Evolutionary conservation across 2,888 invertebrate genomes (phyloP), one percentile per base, ranked within the genome.

Genomic region (Cheilosia scutellata): DNA sequence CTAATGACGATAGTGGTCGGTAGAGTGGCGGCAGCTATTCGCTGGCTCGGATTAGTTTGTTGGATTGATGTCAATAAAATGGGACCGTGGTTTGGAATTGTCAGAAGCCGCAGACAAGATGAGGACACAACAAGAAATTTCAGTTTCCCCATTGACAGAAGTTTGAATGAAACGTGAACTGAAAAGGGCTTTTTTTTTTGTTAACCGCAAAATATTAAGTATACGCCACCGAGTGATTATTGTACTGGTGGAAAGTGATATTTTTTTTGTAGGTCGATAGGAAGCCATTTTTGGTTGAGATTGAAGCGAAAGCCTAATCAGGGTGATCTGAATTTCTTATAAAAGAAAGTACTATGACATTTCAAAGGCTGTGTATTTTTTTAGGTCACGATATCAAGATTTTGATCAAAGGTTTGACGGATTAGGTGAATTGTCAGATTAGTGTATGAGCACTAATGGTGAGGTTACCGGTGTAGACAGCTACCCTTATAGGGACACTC

Each of bases 11-110:
- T 71, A 70, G 65, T 62, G 79, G 60, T 60, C 49, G n/a, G 20
- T 27, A 9, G 11, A 25, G 53, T 47, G 74, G 47, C 27, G 44
- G 74, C 25, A 33, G 31, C 13, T 11, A 44, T 37, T 71, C 53
- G 27, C 16, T 49, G 42, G 29, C 27, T 13, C 57, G 57, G 83
- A 62, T 77, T 77, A 82, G 66, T 66, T 77, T 66, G 53, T 16
- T 16, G 57, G 77, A 70, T 83, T 83, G 68, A 79, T 79, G 79
- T 74, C 63, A 83, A 74, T 63, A 74, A 68, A 74, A 83, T 83
- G 68, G 68, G 9, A 31, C 27, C 44, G 40, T 27, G 42, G 49
- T 9, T 55, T 72, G 58, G 49, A 60, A 68, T 68, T 79, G 68
- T 74, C 79, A 79, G 49, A 57, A 68, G 68, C 37, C 55, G 62